phyloP scores from a whole-genome alignment of 1,140 invertebrate species.

The Nasonia longicornis region DNA sequence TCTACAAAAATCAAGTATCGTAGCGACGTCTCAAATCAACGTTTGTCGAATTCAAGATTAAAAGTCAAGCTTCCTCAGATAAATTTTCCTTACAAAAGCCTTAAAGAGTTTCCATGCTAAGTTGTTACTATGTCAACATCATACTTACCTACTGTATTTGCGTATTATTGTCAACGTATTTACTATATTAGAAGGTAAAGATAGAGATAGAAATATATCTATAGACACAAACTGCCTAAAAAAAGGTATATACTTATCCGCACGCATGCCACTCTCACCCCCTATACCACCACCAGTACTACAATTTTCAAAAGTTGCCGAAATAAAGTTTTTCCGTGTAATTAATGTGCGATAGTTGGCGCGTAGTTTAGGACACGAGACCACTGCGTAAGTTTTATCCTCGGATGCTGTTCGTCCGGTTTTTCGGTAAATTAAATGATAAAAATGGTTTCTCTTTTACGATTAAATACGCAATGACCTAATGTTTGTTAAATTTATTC shows the following conservation, averaged over 20 bases:
- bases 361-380: conserved; percentile 35
- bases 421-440: neutral
- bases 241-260: conserved; percentile 38
- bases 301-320: conserved; percentile 19
- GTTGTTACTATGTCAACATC: conserved; percentile 48
- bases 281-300: conserved; percentile 60
- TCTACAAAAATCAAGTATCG: conserved; percentile 15
- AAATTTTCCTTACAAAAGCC: conserved; percentile 50
- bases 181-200: conserved; percentile 47
- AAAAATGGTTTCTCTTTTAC: neutral
- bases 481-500: neutral
- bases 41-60: conserved; percentile 44
- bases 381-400: neutral
- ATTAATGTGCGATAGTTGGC: conserved; percentile 12
- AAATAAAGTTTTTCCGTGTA: conserved; percentile 7
- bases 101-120: conserved; percentile 55
- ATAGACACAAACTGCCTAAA: conserved; percentile 46
- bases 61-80: conserved; percentile 56
- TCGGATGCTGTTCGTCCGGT: neutral
- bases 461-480: conserved; percentile 12
- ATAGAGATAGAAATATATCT: conserved; percentile 23
- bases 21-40: conserved; percentile 5
- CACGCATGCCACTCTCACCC: conserved; percentile 61
- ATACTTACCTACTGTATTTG: conserved; percentile 56
- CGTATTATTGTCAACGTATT: conserved; percentile 28